These are phyloP conservation scores for Pyrocoelia pectoralis DNA, from an alignment of 2,888 invertebrate genomes.

Conservation along the genomic window DNA sequence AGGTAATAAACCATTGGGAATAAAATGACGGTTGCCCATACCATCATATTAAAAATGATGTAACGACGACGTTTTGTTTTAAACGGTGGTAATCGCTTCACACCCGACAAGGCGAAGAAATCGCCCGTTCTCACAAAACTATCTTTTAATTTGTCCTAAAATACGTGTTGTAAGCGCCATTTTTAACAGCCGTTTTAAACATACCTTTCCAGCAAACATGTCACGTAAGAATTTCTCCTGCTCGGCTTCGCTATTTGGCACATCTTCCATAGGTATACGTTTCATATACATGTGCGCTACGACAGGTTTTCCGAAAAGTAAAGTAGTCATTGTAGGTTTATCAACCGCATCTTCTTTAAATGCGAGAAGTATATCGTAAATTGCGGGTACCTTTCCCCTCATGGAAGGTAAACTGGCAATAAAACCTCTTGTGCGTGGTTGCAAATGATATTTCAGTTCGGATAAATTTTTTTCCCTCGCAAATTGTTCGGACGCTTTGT, in stretches of 20 bases:
- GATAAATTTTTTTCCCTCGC: conserved; percentile 87
- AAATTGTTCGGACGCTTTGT: conserved; percentile 86
- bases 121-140: conserved; percentile 79
- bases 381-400: conserved; percentile 79
- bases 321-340: conserved; percentile 80
- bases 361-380: conserved; percentile 84
- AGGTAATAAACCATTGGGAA: conserved; percentile 78
- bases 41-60: conserved; percentile 74
- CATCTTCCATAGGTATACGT: conserved; percentile 80
- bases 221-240: conserved; percentile 85
- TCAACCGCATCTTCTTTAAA: conserved; percentile 72
- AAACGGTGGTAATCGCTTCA: conserved; percentile 69
- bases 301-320: conserved; percentile 76
- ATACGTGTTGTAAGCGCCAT: conserved; percentile 12
- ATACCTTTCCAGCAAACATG: conserved; percentile 83
- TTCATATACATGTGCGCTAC: conserved; percentile 80
- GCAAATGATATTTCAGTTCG: conserved; percentile 85
- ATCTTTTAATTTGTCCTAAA: conserved; percentile 75
- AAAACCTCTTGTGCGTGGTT: conserved; percentile 96
- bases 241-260: conserved; percentile 78
- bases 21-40: conserved; percentile 74
- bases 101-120: conserved; percentile 80
- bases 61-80: conserved; percentile 67
- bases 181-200: background rate
- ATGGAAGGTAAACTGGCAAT: conserved; percentile 84